phyloP scores from a whole-genome alignment of 2,797 vertebrate species.

The Uromys caudimaculatus region DNA sequence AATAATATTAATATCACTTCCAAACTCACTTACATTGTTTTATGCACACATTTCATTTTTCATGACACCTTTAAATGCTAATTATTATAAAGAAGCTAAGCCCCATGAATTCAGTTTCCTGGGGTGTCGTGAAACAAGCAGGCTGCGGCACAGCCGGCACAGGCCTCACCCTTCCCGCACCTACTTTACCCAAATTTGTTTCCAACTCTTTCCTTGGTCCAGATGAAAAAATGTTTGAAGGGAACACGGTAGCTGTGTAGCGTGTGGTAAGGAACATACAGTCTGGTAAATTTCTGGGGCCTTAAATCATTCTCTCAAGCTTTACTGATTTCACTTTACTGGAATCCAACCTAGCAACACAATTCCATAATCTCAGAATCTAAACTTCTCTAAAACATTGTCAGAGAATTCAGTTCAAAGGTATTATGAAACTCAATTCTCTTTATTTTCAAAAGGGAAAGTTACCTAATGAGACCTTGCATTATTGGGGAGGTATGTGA shows the following conservation, averaged over 20 bases:
- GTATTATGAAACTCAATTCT: constrained; percentile 48
- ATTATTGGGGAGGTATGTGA: background rate
- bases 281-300: background rate
- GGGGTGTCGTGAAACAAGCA: background rate
- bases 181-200: constrained; percentile 42
- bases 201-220: constrained; percentile 36
- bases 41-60: constrained; percentile 35
- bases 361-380: constrained; percentile 27
- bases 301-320: constrained; percentile 10
- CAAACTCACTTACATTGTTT: constrained; percentile 44
- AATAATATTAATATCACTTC: constrained; percentile 44
- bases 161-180: background rate
- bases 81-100: constrained; percentile 54
- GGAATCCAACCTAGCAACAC: background rate
- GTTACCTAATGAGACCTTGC: background rate
- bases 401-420: constrained; percentile 44
- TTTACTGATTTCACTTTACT: constrained; percentile 39
- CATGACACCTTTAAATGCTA: constrained; percentile 43
- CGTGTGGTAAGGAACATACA: constrained; percentile 32
- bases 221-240: constrained; percentile 52
- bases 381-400: constrained; percentile 36
- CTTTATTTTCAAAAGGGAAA: constrained; percentile 63
- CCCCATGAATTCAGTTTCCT: constrained; percentile 10
- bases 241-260: constrained; percentile 28
- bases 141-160: background rate